Percentiles rank a stretch among this genome's conserved stretches.
Conservation (phyloP, 2,797 vertebrate species). For the Tinamus major region DNA sequence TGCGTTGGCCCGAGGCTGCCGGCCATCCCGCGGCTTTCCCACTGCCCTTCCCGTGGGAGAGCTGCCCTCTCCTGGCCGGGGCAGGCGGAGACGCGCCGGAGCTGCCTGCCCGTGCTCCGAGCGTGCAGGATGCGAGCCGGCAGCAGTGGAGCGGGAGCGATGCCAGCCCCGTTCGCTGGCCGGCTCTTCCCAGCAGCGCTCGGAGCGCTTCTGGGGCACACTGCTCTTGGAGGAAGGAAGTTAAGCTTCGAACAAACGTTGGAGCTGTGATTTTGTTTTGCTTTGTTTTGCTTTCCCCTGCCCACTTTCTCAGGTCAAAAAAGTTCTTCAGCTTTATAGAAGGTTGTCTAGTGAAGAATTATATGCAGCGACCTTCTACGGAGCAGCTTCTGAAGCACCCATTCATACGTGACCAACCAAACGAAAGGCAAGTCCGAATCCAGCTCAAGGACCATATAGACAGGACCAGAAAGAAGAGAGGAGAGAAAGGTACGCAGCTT, state of each 20-base stretch:
- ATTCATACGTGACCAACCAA: slow-evolving; percentile 98
- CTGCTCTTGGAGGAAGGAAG: background rate
- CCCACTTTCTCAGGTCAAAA: slow-evolving; percentile 88
- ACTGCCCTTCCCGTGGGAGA: too few relatives aligned
- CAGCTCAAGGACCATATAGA: slow-evolving; percentile 99
- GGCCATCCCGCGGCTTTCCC: too few relatives aligned
- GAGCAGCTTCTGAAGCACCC: slow-evolving; percentile 97
- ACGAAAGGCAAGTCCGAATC: slow-evolving; percentile 98
- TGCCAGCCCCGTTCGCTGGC: background rate
- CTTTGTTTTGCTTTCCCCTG: background rate
- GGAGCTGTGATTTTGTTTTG: background rate
- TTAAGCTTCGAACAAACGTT: background rate
- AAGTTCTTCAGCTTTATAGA: slow-evolving; percentile 99
- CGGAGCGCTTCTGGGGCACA: background rate
- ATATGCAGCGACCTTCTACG: slow-evolving; percentile 94
- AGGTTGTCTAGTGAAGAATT: slow-evolving; percentile 98
- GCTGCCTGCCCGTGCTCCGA: too few relatives aligned
- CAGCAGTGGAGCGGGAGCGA: background rate
- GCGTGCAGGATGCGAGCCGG: too few relatives aligned
- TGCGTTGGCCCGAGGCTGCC: too few relatives aligned
- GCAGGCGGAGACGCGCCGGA: too few relatives aligned
- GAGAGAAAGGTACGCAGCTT: slow-evolving; percentile 90
- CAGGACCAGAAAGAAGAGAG: slow-evolving; percentile 97
- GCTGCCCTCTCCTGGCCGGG: too few relatives aligned
- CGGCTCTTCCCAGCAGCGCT: background rate